These are phyloP conservation scores for Pelodiscus sinensis DNA, from an alignment of 2,113 vertebrate genomes.

Conservation along the genomic window DNA sequence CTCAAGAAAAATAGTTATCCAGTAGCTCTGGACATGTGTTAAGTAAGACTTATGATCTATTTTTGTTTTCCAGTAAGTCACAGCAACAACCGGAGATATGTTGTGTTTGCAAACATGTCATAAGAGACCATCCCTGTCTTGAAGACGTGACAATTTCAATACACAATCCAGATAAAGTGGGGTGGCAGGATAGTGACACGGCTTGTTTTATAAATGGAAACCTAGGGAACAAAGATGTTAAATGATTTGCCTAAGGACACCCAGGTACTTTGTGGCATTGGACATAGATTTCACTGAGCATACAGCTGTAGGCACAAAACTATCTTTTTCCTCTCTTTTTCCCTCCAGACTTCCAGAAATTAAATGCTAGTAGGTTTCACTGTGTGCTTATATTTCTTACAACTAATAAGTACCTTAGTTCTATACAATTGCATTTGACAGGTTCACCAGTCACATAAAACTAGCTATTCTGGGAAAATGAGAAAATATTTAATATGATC, in stretches of 20 bases:
- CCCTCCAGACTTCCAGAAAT: background rate
- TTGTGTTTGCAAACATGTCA: background rate
- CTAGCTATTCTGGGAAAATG: background rate
- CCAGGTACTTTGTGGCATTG: background rate
- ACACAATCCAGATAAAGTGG: background rate
- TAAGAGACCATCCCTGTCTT: background rate
- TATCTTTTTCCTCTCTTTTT: background rate
- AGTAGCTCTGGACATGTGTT: background rate
- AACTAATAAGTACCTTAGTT: background rate
- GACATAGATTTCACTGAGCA: background rate
- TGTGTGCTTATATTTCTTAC: background rate
- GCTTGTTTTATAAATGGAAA: background rate
- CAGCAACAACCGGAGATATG: background rate
- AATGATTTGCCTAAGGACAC: background rate
- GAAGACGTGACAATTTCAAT: background rate
- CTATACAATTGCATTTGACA: background rate
- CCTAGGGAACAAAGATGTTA: background rate
- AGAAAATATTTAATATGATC: background rate
- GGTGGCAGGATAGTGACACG: background rate
- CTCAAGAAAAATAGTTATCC: background rate
- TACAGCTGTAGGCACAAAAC: background rate
- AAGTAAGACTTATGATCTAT: background rate
- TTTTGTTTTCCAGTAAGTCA: background rate
- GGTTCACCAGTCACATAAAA: background rate
- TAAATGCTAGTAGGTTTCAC: background rate